Conservation (phyloP, 2,113 vertebrate species). For the Perognathus longimembris region DNA sequence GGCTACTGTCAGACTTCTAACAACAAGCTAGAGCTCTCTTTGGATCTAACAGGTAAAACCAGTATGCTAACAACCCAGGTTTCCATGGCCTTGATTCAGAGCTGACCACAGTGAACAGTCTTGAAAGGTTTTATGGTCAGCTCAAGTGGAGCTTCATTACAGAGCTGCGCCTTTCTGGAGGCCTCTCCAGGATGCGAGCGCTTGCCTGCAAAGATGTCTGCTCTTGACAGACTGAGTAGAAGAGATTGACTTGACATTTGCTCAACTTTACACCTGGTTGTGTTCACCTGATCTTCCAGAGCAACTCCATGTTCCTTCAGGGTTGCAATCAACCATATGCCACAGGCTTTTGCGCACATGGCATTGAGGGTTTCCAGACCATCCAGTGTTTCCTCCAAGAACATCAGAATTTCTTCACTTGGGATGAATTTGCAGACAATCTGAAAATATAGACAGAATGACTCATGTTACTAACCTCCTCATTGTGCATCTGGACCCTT, state of each 20-base stretch:
- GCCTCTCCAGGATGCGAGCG: background rate
- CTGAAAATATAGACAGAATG: conserved; percentile 58
- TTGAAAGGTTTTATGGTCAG: background rate
- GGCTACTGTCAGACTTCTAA: background rate
- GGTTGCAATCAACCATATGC: conserved; percentile 61
- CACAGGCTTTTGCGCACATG: conserved; percentile 63
- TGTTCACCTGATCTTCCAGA: conserved; percentile 76
- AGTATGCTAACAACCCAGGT: too few species aligned
- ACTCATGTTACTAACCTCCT: background rate
- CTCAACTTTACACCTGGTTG: background rate
- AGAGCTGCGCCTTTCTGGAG: background rate
- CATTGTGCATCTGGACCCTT: background rate
- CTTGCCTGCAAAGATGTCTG: background rate
- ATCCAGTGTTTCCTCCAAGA: conserved; percentile 76
- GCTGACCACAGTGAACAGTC: background rate
- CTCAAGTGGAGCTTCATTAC: background rate
- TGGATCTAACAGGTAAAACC: too few species aligned
- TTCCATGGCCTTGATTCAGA: background rate
- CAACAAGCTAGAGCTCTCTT: too few species aligned
- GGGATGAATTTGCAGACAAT: conserved; percentile 75
- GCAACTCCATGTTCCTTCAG: conserved; percentile 72
- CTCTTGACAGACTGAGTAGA: background rate
- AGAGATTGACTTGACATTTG: background rate
- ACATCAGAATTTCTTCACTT: conserved; percentile 67
- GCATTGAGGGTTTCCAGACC: conserved; percentile 74